Evolutionary conservation across 1,140 invertebrate species (phyloP).

Genomic region (Diorhabda carinulata): DNA sequence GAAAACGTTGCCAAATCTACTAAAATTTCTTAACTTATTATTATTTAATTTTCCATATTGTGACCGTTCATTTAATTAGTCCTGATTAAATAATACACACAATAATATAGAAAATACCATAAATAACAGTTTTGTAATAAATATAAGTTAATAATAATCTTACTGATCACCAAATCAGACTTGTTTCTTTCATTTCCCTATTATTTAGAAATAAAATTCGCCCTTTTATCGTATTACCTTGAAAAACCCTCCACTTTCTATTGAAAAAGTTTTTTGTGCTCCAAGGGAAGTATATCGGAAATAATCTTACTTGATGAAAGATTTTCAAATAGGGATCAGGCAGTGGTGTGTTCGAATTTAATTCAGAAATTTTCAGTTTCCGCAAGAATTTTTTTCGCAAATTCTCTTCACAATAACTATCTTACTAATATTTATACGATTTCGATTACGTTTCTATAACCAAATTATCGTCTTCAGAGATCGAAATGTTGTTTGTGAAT

Average conservation of each 20-base stretch:
- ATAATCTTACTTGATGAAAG: constrained; percentile 25
- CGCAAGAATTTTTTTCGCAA: too few species aligned
- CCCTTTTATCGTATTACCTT: neutral
- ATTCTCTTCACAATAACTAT: too few species aligned
- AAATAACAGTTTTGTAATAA: neutral
- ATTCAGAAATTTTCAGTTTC: too few species aligned
- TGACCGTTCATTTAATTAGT: neutral
- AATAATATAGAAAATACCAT: neutral
- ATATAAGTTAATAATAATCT: neutral
- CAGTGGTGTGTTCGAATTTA: too few species aligned
- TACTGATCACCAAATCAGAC: neutral
- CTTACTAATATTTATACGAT: too few species aligned
- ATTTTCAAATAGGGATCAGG: constrained; percentile 13
- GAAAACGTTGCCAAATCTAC: too few species aligned
- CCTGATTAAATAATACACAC: neutral
- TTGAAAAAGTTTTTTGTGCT: constrained; percentile 7
- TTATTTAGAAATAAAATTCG: neutral
- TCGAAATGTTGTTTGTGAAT: too few species aligned
- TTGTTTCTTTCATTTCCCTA: neutral
- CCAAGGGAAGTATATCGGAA: constrained; percentile 17
- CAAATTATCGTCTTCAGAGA: too few species aligned
- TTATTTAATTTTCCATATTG: too few species aligned
- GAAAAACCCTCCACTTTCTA: neutral
- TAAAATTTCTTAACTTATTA: too few species aligned
- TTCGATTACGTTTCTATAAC: too few species aligned